Conservation (phyloP, 2,113 vertebrate species). For the Pampusana beccarii region DNA sequence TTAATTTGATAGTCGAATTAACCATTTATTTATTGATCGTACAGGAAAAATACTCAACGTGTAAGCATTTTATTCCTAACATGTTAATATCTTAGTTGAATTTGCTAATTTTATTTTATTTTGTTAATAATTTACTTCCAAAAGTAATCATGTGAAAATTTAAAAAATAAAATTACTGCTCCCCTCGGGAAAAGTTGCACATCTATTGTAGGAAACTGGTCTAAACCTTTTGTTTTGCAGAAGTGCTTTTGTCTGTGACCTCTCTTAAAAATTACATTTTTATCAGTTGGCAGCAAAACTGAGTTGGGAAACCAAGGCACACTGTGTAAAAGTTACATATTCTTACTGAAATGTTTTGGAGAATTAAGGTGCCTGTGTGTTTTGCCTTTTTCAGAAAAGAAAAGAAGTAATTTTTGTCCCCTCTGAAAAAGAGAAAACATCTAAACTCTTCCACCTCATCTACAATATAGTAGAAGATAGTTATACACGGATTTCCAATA, state of each 20-base stretch:
- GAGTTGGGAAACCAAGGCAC: background rate
- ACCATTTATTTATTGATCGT: background rate
- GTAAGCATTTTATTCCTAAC: background rate
- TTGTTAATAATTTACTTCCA: background rate
- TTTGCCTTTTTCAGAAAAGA: slow-evolving; percentile 67
- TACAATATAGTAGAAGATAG: slow-evolving; percentile 84
- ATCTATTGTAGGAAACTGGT: background rate
- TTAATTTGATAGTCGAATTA: background rate
- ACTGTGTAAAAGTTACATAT: background rate
- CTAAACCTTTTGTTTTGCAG: background rate
- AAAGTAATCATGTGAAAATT: background rate
- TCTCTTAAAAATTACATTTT: background rate
- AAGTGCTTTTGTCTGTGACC: background rate
- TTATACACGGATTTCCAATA: slow-evolving; percentile 85
- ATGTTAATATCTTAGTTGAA: background rate
- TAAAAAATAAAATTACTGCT: background rate
- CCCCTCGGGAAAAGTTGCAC: background rate
- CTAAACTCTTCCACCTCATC: slow-evolving; percentile 80
- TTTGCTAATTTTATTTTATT: background rate
- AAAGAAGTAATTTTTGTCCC: slow-evolving; percentile 84
- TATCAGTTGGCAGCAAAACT: background rate
- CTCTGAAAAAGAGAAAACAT: slow-evolving; percentile 84
- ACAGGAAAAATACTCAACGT: background rate
- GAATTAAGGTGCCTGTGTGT: background rate
- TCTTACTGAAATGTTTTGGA: background rate